Base-by-base conservation (phyloP, 1,140 invertebrate genomes). In the Lepidostoma basale region DNA sequence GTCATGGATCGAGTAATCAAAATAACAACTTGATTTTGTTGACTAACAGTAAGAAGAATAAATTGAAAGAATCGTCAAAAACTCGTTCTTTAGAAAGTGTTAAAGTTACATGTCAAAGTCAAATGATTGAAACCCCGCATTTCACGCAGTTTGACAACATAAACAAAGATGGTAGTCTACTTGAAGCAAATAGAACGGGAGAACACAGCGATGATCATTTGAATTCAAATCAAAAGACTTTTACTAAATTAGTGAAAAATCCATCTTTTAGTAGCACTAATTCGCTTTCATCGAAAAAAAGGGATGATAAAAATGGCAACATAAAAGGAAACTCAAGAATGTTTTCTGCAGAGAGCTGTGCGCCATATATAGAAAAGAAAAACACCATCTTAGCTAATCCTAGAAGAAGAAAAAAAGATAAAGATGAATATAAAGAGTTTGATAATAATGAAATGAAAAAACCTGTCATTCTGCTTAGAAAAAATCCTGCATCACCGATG, bases 11-110 rank as follows among this genome's bases (percentile, higher is more conserved):
- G 5, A 62, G 22, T 9, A 65, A 5, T 65, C 47, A 56, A 23
- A 66, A 66, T 45, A 66, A 66, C 44, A 66, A 66, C 40, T 49
- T 66, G 22, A 66, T 66, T 30, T 26, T 66, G 10, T 39, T 66
- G 3, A 66, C 63, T 1, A 66, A 66, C 23, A 66, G 23, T 22
- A 62, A 62, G 26, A 62, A 62, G 26, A 62, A 47, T n/a, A 47
- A 62, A 18, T 30, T 42, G 18, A 62, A 62, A 47, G 28, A 18
- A 12, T 45, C 44, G 5, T 25, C 56, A 10, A 62, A 62, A 62
- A 47, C 60, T 25, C 40, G 40, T 18, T 62, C 60, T 47, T 62
- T 62, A 6, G 60, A 62, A 47, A 62, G 47, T 33, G 30, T 62
- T 12, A 62, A 62, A 9, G 16, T 62, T 45, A 47, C 40, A 22